Evolutionary conservation across 2,797 vertebrate species (phyloP), one percentile per base, ranked within the genome.

Genomic region (Calcarius lapponicus): DNA sequence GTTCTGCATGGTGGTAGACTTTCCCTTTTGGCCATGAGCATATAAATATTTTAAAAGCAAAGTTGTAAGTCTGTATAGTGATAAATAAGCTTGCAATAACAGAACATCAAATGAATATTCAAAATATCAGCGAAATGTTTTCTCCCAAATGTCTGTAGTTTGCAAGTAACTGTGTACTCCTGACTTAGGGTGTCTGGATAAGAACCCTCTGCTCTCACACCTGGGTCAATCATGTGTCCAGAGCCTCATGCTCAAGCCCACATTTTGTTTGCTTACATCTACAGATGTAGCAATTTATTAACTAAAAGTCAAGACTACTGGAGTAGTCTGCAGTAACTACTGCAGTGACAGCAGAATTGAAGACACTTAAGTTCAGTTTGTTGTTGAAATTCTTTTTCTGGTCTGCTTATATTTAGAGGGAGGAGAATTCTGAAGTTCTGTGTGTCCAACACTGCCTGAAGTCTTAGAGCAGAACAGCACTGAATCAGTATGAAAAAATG

Each of bases 21-120:
- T 78, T 69, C 61, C 58, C 73, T 90, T 84, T 92, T 54, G 80
- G 66, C 62, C 58, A n/a, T 10, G 7, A 42, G 36, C 48, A 48
- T 43, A 51, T 66, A 78, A 75, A 92, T 81, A 81, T 83, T 78
- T 62, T 34, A 58, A 82, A 92, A 91, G 79, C 58, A 81, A 84
- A 88, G 56, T 6, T 73, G 11, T 73, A 84, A 69, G n/a, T 80
- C 61, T 86, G 0, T 86, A 18, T 80, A 65, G 36, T 51, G 58
- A 83, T 78, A 91, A 88, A 69, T 81, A 90, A 88, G 43, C 32
- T 79, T 70, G 25, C 31, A 83, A 40, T 76, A 94, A 66, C n/a
- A 75, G 81, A 83, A 21, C 20, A 56, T 54, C 73, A 93, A 72
- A 58, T 75, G 31, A 83, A 66, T 84, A 96, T 84, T 92, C 70